Conservation (phyloP, 2,888 invertebrate species). For the Aphrophora alni region DNA sequence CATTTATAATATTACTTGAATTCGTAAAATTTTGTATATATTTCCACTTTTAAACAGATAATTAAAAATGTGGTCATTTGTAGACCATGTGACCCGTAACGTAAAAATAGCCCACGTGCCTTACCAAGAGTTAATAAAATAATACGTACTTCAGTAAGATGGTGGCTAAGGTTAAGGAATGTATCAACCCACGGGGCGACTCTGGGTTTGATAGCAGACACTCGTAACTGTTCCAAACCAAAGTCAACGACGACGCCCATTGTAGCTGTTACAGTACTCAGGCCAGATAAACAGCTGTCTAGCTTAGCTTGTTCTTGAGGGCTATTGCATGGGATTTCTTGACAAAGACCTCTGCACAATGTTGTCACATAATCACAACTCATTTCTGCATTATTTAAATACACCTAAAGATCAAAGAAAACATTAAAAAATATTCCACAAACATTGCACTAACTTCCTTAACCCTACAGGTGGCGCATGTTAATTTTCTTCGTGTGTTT, state of each 20-base stretch:
- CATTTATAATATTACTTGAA: too few relatives aligned
- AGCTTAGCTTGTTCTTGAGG: constrained; percentile 70
- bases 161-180: constrained; percentile 78
- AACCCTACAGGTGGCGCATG: too few relatives aligned
- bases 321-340: constrained; percentile 70
- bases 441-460: too few relatives aligned
- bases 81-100: too few relatives aligned
- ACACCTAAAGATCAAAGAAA: constrained; percentile 38
- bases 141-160: constrained; percentile 75
- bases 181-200: constrained; percentile 84
- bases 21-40: too few relatives aligned
- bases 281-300: constrained; percentile 71
- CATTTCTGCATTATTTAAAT: constrained; percentile 86
- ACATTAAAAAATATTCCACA: constrained; percentile 32
- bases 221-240: constrained; percentile 79
- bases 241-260: constrained; percentile 74
- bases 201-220: constrained; percentile 82
- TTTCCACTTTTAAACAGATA: too few relatives aligned
- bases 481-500: too few relatives aligned
- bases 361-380: constrained; percentile 91
- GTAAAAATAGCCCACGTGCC: too few relatives aligned
- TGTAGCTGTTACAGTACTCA: constrained; percentile 65
- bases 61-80: too few relatives aligned
- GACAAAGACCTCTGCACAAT: constrained; percentile 76
- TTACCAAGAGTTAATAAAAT: too few relatives aligned